Percentiles rank a stretch among this genome's conserved stretches.
Evolutionary conservation across 2,797 vertebrate species (phyloP).

Genomic region (Phalanger gymnotis): DNA sequence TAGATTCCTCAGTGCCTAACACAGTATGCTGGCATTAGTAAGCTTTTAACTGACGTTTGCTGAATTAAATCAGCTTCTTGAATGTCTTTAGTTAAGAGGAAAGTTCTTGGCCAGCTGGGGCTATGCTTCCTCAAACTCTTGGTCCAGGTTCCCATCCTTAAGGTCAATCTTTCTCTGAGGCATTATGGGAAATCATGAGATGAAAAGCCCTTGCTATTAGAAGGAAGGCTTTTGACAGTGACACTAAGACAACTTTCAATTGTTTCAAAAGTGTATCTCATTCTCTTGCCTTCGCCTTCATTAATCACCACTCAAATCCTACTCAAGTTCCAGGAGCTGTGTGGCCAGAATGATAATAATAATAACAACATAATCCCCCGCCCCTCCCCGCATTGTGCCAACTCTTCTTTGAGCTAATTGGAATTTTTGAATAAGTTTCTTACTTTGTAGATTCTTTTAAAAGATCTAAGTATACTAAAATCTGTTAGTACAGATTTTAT

Average conservation of each 20-base stretch:
- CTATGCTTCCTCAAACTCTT: background rate
- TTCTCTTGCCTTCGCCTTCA: background rate
- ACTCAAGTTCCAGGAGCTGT: background rate
- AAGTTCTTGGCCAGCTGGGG: background rate
- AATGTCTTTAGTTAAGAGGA: background rate
- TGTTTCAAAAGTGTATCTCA: background rate
- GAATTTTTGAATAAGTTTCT: background rate
- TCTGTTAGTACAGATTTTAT: conserved; percentile 18
- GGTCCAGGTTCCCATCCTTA: background rate
- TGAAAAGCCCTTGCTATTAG: background rate
- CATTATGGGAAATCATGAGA: background rate
- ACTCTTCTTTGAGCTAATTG: background rate
- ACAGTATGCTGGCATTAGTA: background rate
- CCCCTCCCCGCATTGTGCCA: too few relatives aligned
- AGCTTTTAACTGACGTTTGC: background rate
- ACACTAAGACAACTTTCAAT: background rate
- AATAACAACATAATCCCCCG: background rate
- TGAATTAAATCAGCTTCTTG: background rate
- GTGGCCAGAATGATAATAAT: background rate
- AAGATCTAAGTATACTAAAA: conserved; percentile 27
- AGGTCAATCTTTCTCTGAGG: background rate
- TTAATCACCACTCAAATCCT: background rate
- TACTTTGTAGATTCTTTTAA: background rate
- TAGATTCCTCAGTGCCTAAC: background rate
- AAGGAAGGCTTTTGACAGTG: background rate